A percentile compares a stretch with the other conserved stretches of the same genome.
phyloP scores from a whole-genome alignment of 2,113 vertebrate species.

The Rousettus leschenaultii region DNA sequence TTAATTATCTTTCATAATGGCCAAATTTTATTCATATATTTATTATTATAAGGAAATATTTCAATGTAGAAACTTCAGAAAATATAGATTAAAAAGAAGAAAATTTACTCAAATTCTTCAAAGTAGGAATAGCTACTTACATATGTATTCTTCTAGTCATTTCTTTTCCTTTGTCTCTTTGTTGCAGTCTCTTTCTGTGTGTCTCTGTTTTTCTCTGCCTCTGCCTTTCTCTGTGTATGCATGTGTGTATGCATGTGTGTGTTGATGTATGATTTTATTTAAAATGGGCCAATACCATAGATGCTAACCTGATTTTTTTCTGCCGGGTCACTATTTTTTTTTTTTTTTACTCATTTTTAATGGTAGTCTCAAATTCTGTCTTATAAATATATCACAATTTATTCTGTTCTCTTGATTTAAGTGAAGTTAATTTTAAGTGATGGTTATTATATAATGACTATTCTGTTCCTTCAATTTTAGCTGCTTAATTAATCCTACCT shows the following conservation, averaged over 20 bases:
- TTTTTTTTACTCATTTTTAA: not conserved
- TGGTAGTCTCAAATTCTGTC: not conserved
- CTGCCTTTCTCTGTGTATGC: not conserved
- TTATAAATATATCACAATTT: not conserved
- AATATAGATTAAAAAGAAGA: not conserved
- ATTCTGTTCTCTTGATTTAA: not conserved
- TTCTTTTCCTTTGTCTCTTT: not conserved
- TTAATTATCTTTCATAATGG: not conserved
- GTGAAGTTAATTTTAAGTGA: not conserved
- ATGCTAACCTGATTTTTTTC: not conserved
- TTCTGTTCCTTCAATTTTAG: not conserved
- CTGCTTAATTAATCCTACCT: not conserved
- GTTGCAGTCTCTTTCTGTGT: not conserved
- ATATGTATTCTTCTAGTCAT: not conserved
- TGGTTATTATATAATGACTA: not conserved
- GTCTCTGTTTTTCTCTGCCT: not conserved
- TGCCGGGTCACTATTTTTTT: not conserved
- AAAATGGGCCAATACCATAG: not conserved
- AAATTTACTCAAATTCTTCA: not conserved
- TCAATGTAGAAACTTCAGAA: not conserved
- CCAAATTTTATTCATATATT: not conserved
- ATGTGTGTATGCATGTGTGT: not conserved
- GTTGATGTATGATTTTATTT: not conserved
- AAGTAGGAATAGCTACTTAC: not conserved
- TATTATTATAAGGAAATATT: not conserved